Evolutionary conservation across 2,113 vertebrate genomes (phyloP).

Genomic region (Cichladusa arquata): DNA sequence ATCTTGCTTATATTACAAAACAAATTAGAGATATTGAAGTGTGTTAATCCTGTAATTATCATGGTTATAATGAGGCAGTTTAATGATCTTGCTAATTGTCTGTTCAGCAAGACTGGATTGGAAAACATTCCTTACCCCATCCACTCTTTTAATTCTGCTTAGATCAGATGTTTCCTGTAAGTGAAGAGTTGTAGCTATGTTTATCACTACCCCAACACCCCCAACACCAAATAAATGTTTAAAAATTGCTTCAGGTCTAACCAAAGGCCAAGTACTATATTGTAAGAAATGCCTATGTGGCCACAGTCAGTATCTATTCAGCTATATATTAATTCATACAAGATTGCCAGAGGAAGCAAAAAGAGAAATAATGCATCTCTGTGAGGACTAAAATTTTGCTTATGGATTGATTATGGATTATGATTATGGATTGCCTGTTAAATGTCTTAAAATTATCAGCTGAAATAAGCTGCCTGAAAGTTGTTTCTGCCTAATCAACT

Average conservation of each 20-base stretch:
- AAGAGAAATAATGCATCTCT: neutral
- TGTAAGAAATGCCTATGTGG: neutral
- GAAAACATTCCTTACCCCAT: slow-evolving; percentile 28
- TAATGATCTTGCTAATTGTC: slow-evolving; percentile 61
- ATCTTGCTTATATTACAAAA: slow-evolving; percentile 39
- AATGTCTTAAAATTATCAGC: slow-evolving; percentile 46
- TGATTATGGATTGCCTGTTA: neutral
- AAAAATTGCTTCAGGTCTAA: slow-evolving; percentile 25
- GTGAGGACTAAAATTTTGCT: neutral
- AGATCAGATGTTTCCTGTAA: neutral
- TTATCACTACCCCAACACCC: neutral
- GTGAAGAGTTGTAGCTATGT: neutral
- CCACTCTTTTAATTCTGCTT: slow-evolving; percentile 29
- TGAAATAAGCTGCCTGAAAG: slow-evolving; percentile 37
- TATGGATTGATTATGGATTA: no score
- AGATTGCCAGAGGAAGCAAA: neutral
- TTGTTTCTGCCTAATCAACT: slow-evolving; percentile 44
- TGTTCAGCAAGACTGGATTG: slow-evolving; percentile 17
- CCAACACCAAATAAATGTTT: neutral
- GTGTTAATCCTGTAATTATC: slow-evolving; percentile 63
- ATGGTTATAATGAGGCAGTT: slow-evolving; percentile 59
- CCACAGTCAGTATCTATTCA: neutral
- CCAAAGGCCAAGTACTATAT: neutral
- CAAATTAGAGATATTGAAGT: slow-evolving; percentile 56
- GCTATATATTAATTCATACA: neutral